Conservation (phyloP, 2,888 invertebrate genomes). For the Limnephilus auricula region DNA sequence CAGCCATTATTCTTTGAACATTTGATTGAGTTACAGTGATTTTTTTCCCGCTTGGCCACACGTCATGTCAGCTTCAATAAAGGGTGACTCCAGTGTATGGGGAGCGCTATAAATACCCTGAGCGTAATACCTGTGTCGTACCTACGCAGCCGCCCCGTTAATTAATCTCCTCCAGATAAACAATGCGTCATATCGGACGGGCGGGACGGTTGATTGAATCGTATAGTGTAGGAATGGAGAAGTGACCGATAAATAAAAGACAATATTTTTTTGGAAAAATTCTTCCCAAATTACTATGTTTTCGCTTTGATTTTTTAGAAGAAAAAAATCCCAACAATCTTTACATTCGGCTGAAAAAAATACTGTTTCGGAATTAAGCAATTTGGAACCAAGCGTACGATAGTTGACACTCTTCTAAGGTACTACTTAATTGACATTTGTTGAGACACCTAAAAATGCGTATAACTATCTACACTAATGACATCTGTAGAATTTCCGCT, state of each 20-base stretch:
- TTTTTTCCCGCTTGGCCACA: not conserved
- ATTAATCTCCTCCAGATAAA: slow-evolving; percentile 19
- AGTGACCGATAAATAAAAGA: not conserved
- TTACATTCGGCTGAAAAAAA: too few relatives aligned
- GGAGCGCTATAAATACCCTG: not conserved
- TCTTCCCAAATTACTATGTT: too few relatives aligned
- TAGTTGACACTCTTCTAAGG: too few relatives aligned
- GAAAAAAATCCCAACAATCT: too few relatives aligned
- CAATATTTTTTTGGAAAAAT: not conserved
- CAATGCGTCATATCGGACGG: slow-evolving; percentile 23
- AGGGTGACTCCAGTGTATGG: not conserved
- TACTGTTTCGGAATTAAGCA: too few relatives aligned
- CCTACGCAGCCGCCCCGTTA: slow-evolving; percentile 16
- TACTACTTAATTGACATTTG: too few relatives aligned
- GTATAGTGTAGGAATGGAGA: not conserved
- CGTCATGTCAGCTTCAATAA: not conserved
- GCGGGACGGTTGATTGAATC: not conserved
- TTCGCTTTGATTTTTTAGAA: too few relatives aligned
- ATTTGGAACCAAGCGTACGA: too few relatives aligned
- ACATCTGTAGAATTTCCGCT: too few relatives aligned
- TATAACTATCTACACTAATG: too few relatives aligned
- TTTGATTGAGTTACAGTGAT: too few relatives aligned
- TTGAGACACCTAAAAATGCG: too few relatives aligned
- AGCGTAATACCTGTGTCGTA: not conserved
- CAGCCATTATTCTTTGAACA: not conserved